Percentiles rank a stretch among this genome's conserved stretches.
Evolutionary conservation across 2,113 vertebrate species (phyloP).

Genomic region (Oncorhynchus keta): DNA sequence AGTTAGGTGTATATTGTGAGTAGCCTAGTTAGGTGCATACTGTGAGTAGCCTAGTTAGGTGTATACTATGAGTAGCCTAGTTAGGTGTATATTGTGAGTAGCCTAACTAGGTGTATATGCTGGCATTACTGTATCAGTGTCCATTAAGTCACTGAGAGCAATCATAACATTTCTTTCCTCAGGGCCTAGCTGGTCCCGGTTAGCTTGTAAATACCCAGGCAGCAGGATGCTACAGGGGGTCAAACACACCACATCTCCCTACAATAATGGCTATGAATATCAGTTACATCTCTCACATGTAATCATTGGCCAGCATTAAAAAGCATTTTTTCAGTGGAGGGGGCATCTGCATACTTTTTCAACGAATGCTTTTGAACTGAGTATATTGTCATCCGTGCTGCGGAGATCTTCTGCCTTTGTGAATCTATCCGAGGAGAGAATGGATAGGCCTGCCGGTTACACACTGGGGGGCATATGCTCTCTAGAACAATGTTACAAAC

Average conservation of each 20-base stretch:
- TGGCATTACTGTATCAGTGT: conserved; percentile 49
- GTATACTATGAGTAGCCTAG: background rate
- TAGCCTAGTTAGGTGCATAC: too few species aligned
- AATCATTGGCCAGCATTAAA: conserved; percentile 86
- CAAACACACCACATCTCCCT: conserved; percentile 55
- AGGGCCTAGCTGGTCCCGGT: conserved; percentile 24
- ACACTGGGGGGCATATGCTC: conserved; percentile 70
- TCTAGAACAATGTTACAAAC: conserved; percentile 78
- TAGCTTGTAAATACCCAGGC: conserved; percentile 43
- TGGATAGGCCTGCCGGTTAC: conserved; percentile 68
- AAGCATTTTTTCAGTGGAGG: conserved; percentile 76
- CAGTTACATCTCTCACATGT: conserved; percentile 82
- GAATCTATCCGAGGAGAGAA: conserved; percentile 74
- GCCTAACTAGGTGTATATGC: conserved; percentile 11
- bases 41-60: too few species aligned
- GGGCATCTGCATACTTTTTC: conserved; percentile 75
- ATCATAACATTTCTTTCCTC: conserved; percentile 66
- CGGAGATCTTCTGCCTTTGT: conserved; percentile 83
- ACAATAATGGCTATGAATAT: conserved; percentile 74
- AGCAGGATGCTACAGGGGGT: conserved; percentile 63
- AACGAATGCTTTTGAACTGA: conserved; percentile 80
- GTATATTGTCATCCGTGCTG: conserved; percentile 81
- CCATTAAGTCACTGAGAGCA: conserved; percentile 43
- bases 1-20: too few species aligned
- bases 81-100: background rate